Evolutionary conservation across 2,888 invertebrate genomes (phyloP).

Genomic region (Urechis unicinctus): DNA sequence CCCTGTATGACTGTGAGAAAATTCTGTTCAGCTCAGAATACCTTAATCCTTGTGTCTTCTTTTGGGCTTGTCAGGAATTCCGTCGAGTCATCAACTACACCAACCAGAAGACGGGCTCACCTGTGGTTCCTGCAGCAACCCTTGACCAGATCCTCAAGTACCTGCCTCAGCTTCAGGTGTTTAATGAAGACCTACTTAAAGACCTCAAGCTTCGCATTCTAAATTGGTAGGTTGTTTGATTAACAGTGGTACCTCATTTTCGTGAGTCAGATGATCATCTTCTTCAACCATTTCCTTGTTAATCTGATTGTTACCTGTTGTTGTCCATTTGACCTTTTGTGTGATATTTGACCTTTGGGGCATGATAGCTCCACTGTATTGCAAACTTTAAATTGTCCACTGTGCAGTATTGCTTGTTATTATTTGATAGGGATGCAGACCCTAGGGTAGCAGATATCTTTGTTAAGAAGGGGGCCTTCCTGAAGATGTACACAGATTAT

Average conservation of each 20-base stretch:
- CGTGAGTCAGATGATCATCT: not conserved
- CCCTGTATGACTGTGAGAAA: no score
- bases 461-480: slow-evolving; percentile 58
- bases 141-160: slow-evolving; percentile 54
- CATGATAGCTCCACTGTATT: no score
- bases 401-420: not conserved
- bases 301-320: not conserved
- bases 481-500: slow-evolving; percentile 58
- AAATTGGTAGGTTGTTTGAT: slow-evolving; percentile 49
- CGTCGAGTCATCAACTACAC: slow-evolving; percentile 13
- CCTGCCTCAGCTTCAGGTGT: slow-evolving; percentile 55
- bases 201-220: slow-evolving; percentile 54
- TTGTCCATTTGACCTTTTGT: no score
- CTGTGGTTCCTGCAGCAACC: slow-evolving; percentile 51
- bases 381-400: not conserved
- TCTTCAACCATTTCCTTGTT: no score
- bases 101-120: slow-evolving; percentile 35
- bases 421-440: slow-evolving; percentile 37
- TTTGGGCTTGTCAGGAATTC: slow-evolving; percentile 12
- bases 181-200: slow-evolving; percentile 55
- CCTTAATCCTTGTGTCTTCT: no score
- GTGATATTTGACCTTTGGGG: no score
- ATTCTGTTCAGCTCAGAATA: no score
- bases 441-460: slow-evolving; percentile 57
- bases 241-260: not conserved